A percentile compares a stretch with the other conserved stretches of the same genome.
Conservation (phyloP, 2,888 invertebrate species). For the Prosapia bicincta region DNA sequence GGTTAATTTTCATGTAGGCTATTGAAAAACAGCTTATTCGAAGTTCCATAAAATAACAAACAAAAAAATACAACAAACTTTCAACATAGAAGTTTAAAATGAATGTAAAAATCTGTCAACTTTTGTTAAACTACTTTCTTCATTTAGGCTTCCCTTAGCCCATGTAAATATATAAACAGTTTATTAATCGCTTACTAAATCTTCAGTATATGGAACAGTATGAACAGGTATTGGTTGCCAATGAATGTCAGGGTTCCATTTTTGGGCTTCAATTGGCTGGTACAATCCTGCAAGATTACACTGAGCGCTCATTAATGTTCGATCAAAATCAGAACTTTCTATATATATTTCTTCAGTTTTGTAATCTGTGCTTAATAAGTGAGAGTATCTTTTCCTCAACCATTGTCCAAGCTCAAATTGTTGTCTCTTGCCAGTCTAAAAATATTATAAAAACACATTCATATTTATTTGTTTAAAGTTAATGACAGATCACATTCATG, state of each 20-base stretch:
- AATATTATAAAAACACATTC: neutral
- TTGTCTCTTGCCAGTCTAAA: conserved; percentile 60
- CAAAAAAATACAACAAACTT: too few species aligned
- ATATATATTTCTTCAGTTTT: conserved; percentile 59
- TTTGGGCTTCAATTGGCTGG: conserved; percentile 53
- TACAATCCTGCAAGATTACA: conserved; percentile 68
- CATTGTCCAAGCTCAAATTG: conserved; percentile 62
- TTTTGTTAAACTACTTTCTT: too few species aligned
- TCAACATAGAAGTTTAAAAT: too few species aligned
- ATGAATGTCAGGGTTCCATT: conserved; percentile 56
- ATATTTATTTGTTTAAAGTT: too few species aligned
- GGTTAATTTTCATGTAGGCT: too few species aligned
- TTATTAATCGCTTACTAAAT: conserved; percentile 54
- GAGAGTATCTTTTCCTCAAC: conserved; percentile 59
- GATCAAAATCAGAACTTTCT: conserved; percentile 68
- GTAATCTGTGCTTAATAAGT: conserved; percentile 58
- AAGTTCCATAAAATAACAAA: too few species aligned
- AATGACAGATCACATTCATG: too few species aligned
- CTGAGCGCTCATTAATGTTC: conserved; percentile 70
- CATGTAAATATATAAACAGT: too few species aligned
- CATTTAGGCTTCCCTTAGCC: too few species aligned
- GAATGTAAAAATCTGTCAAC: too few species aligned
- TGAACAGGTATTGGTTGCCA: conserved; percentile 81
- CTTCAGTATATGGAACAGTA: conserved; percentile 60
- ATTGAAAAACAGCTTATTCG: too few species aligned